Percentiles rank a stretch among this genome's conserved stretches.
Evolutionary conservation across 2,113 vertebrate species (phyloP).

Genomic region (Syngnathus floridae): DNA sequence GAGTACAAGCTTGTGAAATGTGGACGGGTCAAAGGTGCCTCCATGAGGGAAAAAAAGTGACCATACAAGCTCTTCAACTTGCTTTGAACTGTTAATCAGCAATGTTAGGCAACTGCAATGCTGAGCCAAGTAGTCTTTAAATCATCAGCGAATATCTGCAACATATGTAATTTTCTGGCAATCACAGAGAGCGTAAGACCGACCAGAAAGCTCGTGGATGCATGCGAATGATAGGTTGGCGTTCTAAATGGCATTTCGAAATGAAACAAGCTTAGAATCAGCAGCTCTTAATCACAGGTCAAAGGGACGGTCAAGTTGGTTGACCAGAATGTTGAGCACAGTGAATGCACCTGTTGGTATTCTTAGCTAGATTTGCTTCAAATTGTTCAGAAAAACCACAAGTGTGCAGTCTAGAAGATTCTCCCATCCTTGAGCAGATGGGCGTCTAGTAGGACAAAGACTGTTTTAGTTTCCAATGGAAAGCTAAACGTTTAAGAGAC

Average conservation of each 20-base stretch:
- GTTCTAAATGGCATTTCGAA: conserved; percentile 44
- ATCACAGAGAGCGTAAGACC: conserved; percentile 28
- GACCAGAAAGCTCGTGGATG: conserved; percentile 13
- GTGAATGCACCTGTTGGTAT: conserved; percentile 10
- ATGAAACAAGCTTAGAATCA: conserved; percentile 25
- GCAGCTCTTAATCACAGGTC: conserved; percentile 23
- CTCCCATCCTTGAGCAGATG: conserved; percentile 16
- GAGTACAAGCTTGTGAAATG: conserved; percentile 18
- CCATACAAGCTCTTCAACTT: conserved; percentile 35
- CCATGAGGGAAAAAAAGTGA: conserved; percentile 15
- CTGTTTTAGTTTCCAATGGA: conserved; percentile 51
- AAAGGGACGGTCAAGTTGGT: conserved; percentile 14
- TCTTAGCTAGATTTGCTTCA: conserved; percentile 17
- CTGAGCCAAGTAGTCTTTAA: conserved; percentile 36
- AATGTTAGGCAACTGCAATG: conserved; percentile 36
- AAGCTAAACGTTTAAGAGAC: conserved; percentile 23
- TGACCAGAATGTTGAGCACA: conserved; percentile 15
- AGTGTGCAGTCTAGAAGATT: conserved; percentile 15
- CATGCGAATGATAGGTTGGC: conserved; percentile 23
- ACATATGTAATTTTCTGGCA: conserved; percentile 52
- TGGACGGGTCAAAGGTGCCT: conserved; percentile 12
- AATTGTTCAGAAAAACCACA: conserved; percentile 32
- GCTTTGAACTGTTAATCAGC: conserved; percentile 47
- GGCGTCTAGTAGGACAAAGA: conserved; percentile 31
- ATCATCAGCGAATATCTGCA: conserved; percentile 49